A percentile compares a stretch with the other conserved stretches of the same genome.
phyloP scores from a whole-genome alignment of 2,797 vertebrate genomes.

The Sebastes taczanowskii region DNA sequence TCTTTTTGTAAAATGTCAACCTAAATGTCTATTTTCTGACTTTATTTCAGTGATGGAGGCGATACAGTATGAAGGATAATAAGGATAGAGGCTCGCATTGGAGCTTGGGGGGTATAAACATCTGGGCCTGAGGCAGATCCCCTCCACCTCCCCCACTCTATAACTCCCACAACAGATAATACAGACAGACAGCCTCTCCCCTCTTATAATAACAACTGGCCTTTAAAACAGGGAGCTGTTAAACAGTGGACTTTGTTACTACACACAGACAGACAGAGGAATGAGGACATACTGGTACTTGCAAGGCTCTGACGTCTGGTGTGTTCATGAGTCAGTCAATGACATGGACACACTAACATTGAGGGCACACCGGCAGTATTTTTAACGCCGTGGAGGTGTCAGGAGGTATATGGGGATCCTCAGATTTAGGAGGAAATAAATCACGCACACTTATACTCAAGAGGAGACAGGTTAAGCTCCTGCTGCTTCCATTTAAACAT shows the following conservation, averaged over 20 bases:
- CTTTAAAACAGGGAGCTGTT: slow-evolving; percentile 48
- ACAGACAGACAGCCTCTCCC: slow-evolving; percentile 44
- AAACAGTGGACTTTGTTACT: slow-evolving; percentile 34
- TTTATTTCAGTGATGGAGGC: neutral
- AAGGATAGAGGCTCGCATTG: slow-evolving; percentile 6
- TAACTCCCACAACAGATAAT: slow-evolving; percentile 48
- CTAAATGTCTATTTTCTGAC: neutral
- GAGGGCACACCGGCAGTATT: slow-evolving; percentile 11
- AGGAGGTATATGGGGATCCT: neutral
- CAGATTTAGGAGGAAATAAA: slow-evolving; percentile 14
- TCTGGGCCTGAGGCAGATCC: slow-evolving; percentile 51
- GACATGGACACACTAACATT: neutral
- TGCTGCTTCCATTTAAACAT: neutral
- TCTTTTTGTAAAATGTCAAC: neutral
- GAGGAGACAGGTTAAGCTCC: neutral
- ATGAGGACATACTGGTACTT: slow-evolving; percentile 1
- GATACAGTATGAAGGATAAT: slow-evolving; percentile 22
- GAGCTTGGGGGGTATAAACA: slow-evolving; percentile 36
- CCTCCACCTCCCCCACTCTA: slow-evolving; percentile 26
- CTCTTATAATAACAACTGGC: slow-evolving; percentile 52
- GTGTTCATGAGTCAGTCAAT: slow-evolving; percentile 17
- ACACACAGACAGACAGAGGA: slow-evolving; percentile 9
- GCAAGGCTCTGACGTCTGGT: slow-evolving; percentile 11
- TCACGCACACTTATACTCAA: neutral
- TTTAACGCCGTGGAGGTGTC: slow-evolving; percentile 10